phyloP scores from a whole-genome alignment of 2,888 invertebrate species.

The Morinoia aosen region DNA sequence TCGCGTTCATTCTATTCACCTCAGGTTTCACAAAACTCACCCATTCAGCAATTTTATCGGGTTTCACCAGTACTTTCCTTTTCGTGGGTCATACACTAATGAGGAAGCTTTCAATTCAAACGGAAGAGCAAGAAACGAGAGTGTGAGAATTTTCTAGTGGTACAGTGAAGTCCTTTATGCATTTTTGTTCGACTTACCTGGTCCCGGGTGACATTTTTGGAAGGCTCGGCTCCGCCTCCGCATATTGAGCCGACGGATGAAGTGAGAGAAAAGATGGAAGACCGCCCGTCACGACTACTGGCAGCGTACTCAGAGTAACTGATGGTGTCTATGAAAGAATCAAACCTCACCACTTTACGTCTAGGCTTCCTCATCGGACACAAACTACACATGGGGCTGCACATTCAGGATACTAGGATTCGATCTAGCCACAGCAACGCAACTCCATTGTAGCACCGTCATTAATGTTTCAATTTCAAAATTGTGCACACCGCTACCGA shows the following conservation, averaged over 20 bases:
- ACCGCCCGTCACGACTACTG: slow-evolving; percentile 55
- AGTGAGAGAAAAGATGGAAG: slow-evolving; percentile 58
- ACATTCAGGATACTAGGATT: slow-evolving; percentile 67
- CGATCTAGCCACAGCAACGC: not conserved
- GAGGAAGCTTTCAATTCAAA: not conserved
- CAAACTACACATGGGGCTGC: slow-evolving; percentile 77
- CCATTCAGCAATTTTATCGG: not conserved
- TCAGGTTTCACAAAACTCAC: not conserved
- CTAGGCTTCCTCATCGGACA: slow-evolving; percentile 75
- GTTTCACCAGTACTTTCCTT: not conserved
- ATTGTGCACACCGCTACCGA: not conserved
- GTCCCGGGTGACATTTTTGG: not conserved
- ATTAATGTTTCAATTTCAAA: not conserved
- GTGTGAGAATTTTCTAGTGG: not conserved
- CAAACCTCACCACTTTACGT: slow-evolving; percentile 77
- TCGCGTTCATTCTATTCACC: too few relatives aligned
- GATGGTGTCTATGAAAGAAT: slow-evolving; percentile 78
- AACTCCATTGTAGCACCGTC: not conserved
- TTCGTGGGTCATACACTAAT: not conserved
- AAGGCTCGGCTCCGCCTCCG: not conserved
- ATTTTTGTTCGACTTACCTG: slow-evolving; percentile 24
- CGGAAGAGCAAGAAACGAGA: not conserved
- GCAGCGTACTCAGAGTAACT: slow-evolving; percentile 75
- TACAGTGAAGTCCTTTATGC: not conserved
- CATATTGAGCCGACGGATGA: slow-evolving; percentile 55